Conservation (phyloP, 2,113 vertebrate genomes). For the Delphinus delphis region DNA sequence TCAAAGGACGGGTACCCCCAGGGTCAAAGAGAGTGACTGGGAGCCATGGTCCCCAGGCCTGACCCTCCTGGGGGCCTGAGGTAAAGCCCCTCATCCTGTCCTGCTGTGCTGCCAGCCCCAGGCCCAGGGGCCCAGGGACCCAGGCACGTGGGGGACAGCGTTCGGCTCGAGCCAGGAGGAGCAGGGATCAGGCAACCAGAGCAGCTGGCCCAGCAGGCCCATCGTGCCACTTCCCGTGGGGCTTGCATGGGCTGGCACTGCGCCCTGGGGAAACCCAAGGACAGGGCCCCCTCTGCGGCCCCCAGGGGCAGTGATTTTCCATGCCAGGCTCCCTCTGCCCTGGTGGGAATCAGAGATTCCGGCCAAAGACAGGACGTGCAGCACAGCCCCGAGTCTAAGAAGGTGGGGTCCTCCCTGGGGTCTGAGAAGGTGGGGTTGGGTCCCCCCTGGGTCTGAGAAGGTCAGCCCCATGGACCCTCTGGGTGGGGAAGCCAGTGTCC, state of each 20-base stretch:
- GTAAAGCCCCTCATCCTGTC: not conserved
- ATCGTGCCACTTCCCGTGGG: not conserved
- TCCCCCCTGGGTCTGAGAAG: not conserved
- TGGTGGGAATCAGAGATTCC: too few relatives aligned
- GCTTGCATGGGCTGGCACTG: not conserved
- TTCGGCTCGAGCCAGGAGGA: not conserved
- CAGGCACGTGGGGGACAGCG: fast-evolving
- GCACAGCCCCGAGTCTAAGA: not conserved
- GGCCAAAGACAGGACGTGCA: too few relatives aligned
- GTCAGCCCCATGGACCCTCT: not conserved
- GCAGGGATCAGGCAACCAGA: constrained; percentile 2
- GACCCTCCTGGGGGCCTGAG: not conserved
- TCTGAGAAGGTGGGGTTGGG: not conserved
- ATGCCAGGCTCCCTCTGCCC: not conserved
- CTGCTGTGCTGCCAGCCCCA: too few relatives aligned
- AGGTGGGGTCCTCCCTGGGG: not conserved
- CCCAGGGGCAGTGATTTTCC: not conserved
- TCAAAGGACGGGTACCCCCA: not conserved
- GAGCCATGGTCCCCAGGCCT: not conserved
- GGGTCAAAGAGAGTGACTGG: not conserved
- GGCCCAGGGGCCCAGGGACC: not conserved
- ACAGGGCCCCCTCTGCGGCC: fast-evolving
- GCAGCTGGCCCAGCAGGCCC: fast-evolving
- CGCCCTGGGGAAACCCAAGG: not conserved
- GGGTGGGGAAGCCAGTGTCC: too few relatives aligned